Evolutionary conservation across 2,113 vertebrate genomes (phyloP).

Genomic region (Falco punctatus): DNA sequence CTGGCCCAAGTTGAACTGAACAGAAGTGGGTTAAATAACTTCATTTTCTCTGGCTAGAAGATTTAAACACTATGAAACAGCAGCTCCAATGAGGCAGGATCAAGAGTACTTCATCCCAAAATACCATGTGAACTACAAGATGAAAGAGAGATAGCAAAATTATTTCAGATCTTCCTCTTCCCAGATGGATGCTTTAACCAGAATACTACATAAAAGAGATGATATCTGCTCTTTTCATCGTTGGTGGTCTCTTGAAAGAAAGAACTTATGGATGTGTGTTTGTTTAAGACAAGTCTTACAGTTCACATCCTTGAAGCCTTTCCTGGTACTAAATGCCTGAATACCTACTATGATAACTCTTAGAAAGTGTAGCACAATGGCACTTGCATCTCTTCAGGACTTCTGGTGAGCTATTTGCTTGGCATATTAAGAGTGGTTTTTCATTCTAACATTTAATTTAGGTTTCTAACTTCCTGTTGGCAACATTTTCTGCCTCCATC

Average conservation of each 20-base stretch:
- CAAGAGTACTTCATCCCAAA: background rate
- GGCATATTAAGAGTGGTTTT: background rate
- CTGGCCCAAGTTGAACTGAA: background rate
- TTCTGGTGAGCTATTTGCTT: background rate
- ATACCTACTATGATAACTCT: background rate
- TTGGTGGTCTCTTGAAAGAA: background rate
- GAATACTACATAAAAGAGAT: background rate
- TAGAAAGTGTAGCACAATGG: background rate
- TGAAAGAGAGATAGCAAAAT: background rate
- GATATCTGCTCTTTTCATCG: background rate
- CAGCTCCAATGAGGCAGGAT: background rate
- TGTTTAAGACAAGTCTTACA: background rate
- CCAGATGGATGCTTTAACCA: background rate
- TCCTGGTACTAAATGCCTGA: background rate
- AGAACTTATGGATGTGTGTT: background rate
- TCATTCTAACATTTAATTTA: background rate
- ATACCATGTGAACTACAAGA: background rate
- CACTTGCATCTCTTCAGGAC: background rate
- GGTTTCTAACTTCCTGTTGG: background rate
- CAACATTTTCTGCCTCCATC: background rate
- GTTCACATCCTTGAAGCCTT: background rate
- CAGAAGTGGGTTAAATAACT: background rate
- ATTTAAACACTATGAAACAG: background rate
- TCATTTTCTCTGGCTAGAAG: background rate
- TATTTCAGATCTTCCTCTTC: background rate